Base-by-base conservation (phyloP, 1,140 invertebrate genomes). In the Drosophila pallidifrons region DNA sequence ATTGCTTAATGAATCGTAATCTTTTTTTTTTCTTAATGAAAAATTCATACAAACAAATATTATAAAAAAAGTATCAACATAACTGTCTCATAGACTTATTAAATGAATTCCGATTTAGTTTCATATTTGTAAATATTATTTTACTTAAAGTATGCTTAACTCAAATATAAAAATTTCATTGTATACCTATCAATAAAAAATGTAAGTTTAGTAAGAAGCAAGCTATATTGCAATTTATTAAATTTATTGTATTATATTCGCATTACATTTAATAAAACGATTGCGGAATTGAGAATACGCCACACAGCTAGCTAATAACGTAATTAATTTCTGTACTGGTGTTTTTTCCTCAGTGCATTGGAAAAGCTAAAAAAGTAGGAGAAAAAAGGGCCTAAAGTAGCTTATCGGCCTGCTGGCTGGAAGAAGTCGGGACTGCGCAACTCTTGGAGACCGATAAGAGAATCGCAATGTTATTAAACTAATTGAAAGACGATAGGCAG, bases 401-500 rank as follows among this genome's bases (percentile, higher is more conserved):
- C 66, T 68, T 68, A 68, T 47, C 16, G 66, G 55, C 13, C 38
- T 46, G 28, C 15, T 70, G 58, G 47, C 49, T 54, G 54, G 58
- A 59, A 61, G 52, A 35, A 45, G 41, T 54, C 15, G 47, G 8
- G 35, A 1, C 67, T 67, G 61, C n/a, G 20, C 45, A 20, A 32
- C 15, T 72, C 75, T 25, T 25, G 51, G 45, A 45, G 52, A 51
- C 41, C 46, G 71, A 71, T 69, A 51, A 78, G 75, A 72, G 35
- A 57, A 38, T 81, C 75, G 70, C 74, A 77, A 80, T 81, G 79
- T 89, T 89, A 89, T 89, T 89, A 83, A 78, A 85, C 83, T 88
- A 88, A 88, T 88, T 89, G 85, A 88, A 88, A 88, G 83, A 78
- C 83, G 80, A 88, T 88, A 78, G 83, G 74, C 77, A 74, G 63